Base-by-base conservation (phyloP, 2,888 invertebrate genomes). In the Aphidoletes aphidimyza region DNA sequence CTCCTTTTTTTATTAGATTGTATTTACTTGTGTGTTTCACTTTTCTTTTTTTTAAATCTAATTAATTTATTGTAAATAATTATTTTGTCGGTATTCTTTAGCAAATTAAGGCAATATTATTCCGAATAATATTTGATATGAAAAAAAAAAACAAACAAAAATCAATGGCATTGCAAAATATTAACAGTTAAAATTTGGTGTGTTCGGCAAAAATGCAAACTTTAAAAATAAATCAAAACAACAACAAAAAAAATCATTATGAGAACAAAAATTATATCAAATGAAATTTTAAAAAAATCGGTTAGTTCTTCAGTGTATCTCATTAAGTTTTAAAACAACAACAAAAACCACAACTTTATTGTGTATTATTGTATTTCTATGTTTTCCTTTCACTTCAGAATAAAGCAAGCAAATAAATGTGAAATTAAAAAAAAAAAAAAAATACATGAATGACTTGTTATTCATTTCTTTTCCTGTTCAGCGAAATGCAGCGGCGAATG, bases 1-100 rank as follows among this genome's bases (percentile, higher is more conserved):
- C 6, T 54, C 3, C 22, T 26, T 22, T 54, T 26, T 54, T 6
- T 30, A 1, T 30, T 69, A 34, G 69, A 69, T 30, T 6, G 26
- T 69, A 69, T 30, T 69, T 26, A 69, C 69, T 30, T 69, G 69
- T 69, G 69, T 30, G 69, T 69, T 69, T 34, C 69, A 69, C 26
- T 22, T 37, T n/a, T 22, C 81, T 37, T 17, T 81, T 81, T 81
- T 81, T n/a, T n/a, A n/a, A n/a, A 37, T n/a, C n/a, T 81, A 37
- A 81, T 37, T 81, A 81, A 81, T 81, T 81, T 81, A 81, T 81
- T 81, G 81, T 81, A 81, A 81, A 81, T 81, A 81, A 81, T 37
- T 81, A 36, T 36, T 81, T 81, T 69, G 69, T 69, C 69, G 69
- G 69, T 69, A 30, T 69, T 69, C n/a, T 26, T 37, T 81, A 37